Base-by-base conservation (phyloP, 2,113 vertebrate species). In the Mus spicilegus region DNA sequence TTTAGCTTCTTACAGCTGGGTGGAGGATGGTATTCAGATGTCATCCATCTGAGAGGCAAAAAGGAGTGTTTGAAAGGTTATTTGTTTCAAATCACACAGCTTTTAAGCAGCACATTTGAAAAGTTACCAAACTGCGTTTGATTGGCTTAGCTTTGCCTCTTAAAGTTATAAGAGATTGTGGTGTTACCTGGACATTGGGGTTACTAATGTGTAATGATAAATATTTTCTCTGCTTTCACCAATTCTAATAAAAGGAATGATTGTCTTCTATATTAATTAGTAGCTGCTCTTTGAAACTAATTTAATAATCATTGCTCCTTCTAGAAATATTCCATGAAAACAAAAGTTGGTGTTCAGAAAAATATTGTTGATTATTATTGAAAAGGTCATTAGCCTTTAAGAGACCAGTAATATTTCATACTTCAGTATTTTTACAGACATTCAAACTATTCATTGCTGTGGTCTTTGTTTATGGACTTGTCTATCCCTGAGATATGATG, bases 241-340 rank as follows among this genome's bases (percentile, higher is more conserved):
- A 87, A 78, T 94, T 81, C 61, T 75, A 86, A 90, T 46, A 82
- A 90, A 96, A 61, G 39, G 2, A 88, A 14, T 42, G 2, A 63
- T 58, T 91, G 0, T 0, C 2, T 69, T 75, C 77, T 92, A 30
- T 58, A 72, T 19, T 39, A 80, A 89, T 91, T 39, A 80, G 88
- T 92, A 94, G 46, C 65, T 93, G 7, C 69, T 88, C 16, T 95
- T 93, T 89, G 56, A 54, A 49, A 1, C 63, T 96, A 86, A 70
- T 92, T 95, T 72, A 86, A 36, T 85, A 94, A 69, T 81, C 72
- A 93, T 14, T 93, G 65, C 9, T 61, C 82, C 94, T 90, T 58
- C 84, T 49, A 77, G 51, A 33, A 90, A 90, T 80, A 80, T 54
- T 95, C n/a, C 91, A 39, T 93, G 93, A 82, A 96, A 97, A 87